Base-by-base conservation (phyloP, 1,140 invertebrate species). In the Phenacoccus solenopsis region DNA sequence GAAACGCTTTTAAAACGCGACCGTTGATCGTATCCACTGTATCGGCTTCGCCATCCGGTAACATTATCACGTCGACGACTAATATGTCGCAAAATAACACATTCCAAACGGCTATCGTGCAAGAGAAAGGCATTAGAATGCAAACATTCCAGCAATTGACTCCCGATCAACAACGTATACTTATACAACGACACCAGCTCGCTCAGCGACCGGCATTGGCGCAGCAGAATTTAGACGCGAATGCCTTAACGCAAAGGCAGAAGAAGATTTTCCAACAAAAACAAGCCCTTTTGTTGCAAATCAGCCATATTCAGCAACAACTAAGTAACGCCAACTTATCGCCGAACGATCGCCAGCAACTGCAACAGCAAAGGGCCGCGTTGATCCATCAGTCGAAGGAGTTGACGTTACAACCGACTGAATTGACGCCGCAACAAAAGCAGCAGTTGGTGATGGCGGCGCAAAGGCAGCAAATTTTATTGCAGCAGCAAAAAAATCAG, bases 121-220 rank as follows among this genome's bases (percentile, higher is more conserved):
- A 49, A 70, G 16, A 4, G 38, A 49, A 49, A 78, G 79, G 69
- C 80, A 80, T 49, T n/a, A 49, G 38, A 49, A 32, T 32, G 30
- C 30, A 32, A 67, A 69, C 68, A 22, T 67, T 71, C 72, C 70
- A 32, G 70, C 69, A 72, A 59, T 68, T 73, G 28, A 74, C 71
- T 67, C 80, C 78, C 61, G 81, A 81, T 71, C 81, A 81, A 72
- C 79, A 81, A 73, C 80, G 81, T 20, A 79, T 81, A 57, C 78
- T 77, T 67, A 73, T 79, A 30, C 80, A 79, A 21, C 75, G 75
- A 20, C 78, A 77, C 20, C 38, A 49, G 13, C 73, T 76, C 9
- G 12, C 68, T 35, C 71, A 69, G 49, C 4, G 38, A 49, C 38
- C 38, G 16, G 16, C 38, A 5, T n/a, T 49, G 38, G 4, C 38